Evolutionary conservation across 2,797 vertebrate genomes (phyloP).

Genomic region (Stomatorhinus walkeri): DNA sequence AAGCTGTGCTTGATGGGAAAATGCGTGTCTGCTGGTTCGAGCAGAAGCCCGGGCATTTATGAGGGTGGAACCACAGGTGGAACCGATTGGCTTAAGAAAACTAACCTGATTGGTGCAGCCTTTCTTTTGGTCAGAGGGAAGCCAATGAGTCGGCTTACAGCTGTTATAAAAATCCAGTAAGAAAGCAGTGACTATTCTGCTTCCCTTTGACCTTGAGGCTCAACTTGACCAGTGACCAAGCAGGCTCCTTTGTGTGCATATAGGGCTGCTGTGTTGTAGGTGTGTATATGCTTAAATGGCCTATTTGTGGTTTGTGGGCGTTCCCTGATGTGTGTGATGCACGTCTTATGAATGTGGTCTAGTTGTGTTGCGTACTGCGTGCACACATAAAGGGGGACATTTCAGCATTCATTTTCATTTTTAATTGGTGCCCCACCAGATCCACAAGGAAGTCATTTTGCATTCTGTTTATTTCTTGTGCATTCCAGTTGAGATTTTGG

Average conservation of each 20-base stretch:
- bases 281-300: neutral
- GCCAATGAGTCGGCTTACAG: neutral
- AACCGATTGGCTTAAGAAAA: neutral
- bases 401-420: neutral
- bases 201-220: neutral
- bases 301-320: neutral
- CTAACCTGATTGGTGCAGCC: neutral
- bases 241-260: neutral
- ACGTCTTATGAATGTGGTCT: neutral
- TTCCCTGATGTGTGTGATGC: neutral
- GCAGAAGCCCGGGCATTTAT: neutral
- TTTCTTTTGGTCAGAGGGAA: neutral
- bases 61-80: neutral
- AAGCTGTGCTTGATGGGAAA: neutral
- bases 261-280: neutral
- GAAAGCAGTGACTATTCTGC: neutral
- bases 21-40: neutral
- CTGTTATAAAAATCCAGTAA: neutral
- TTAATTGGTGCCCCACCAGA: neutral
- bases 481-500: neutral
- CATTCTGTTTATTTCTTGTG: neutral
- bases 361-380: neutral
- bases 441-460: neutral
- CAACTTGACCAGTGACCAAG: neutral
- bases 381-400: neutral